Base-by-base conservation (phyloP, 64 coral and sea anemone genomes). In the Catalaphyllia jardinei region DNA sequence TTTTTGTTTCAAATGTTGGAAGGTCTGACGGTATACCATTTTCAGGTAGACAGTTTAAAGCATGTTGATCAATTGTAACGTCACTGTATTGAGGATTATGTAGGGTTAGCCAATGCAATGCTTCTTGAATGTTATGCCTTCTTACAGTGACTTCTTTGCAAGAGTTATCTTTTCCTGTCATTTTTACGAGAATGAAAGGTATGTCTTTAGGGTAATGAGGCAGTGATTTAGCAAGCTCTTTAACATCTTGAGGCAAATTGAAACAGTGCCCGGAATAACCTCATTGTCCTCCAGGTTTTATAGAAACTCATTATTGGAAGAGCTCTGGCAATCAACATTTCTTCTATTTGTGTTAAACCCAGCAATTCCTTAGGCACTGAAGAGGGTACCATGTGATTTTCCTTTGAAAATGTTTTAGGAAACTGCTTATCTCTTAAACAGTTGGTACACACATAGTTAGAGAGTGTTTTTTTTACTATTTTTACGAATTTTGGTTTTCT, bases 211-310 rank as follows among this genome's bases (percentile, higher is more conserved):
- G 80, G 69, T 69, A 91, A 35, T 73, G 87, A 62, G 91, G 85
- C 3, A 93, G 19, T 81, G 63, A 82, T 75, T 62, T 19, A 33
- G 86, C 76, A 29, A 88, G 38, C 82, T 93, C 91, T 15, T 4
- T 63, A 30, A 88, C 18, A 31, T 88, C 63, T 93, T 93, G 86
- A 28, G 91, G 91, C 20, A 93, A 75, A 87, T 35, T 87, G 31
- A 92, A 71, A 61, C 82, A 87, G 51, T 92, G 90, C 20, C 90
- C 83, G 71, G 90, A 92, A 64, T 42, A 92, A 17, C 90, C 74
- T 87, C 90, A 87, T 72, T 92, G 82, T 71, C 90, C 90, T 38
- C 90, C 90, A 52, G 82, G 82, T 87, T 92, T 92, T 8, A 92
- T 79, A 87, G 27, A n/a, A n/a, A 54, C 59, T 55, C 20, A 92